These are phyloP conservation scores for Pygocentrus nattereri DNA, from an alignment of 2,797 vertebrate genomes.

Conservation along the genomic window DNA sequence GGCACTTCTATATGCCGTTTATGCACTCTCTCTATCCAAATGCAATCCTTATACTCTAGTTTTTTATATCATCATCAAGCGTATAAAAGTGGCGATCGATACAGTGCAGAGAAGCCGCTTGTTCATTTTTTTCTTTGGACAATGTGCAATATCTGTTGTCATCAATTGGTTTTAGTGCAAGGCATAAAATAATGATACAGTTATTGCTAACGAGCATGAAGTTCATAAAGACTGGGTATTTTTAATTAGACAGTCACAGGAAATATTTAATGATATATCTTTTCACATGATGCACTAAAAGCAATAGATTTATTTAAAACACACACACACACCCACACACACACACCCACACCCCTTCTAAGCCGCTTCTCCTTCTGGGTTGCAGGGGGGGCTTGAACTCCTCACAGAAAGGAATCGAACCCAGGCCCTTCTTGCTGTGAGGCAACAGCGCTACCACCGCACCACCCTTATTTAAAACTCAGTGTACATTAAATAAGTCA, in stretches of 20 bases:
- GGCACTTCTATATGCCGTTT: conserved; percentile 24
- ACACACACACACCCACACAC: too few species aligned
- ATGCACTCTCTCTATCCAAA: conserved; percentile 36
- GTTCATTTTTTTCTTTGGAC: conserved; percentile 9
- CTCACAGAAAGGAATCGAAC: too few species aligned
- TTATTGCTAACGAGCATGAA: conserved; percentile 1
- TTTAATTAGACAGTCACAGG: not conserved
- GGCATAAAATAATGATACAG: not conserved
- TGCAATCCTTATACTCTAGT: conserved; percentile 28
- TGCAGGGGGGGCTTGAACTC: too few species aligned
- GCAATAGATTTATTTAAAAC: not conserved
- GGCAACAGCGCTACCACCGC: too few species aligned
- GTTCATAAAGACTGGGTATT: not conserved
- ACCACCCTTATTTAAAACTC: too few species aligned
- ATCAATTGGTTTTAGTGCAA: not conserved
- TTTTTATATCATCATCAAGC: conserved; percentile 42
- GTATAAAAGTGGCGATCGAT: not conserved
- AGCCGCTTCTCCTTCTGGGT: too few species aligned
- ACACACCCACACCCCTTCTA: too few species aligned
- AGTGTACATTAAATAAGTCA: not conserved
- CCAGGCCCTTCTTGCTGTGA: too few species aligned
- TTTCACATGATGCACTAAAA: not conserved
- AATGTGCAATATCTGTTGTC: not conserved
- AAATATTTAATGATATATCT: not conserved
- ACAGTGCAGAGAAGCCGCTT: not conserved